These are phyloP conservation scores for Ctenopoma multispine DNA, from an alignment of 2,797 vertebrate species.

Conservation along the genomic window DNA sequence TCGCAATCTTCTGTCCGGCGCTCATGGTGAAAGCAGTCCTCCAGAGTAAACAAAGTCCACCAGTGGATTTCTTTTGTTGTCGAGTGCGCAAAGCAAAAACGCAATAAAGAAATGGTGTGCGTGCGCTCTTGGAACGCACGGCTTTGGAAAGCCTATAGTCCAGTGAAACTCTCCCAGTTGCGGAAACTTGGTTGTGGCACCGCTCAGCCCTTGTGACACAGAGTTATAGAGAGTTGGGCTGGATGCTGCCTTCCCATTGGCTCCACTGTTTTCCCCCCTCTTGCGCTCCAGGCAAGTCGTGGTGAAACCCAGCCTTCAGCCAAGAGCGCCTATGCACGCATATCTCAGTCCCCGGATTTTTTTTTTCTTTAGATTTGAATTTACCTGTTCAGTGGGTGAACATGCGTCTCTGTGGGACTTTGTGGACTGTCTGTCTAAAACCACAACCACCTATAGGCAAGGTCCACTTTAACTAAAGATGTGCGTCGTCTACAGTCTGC, in stretches of 20 bases:
- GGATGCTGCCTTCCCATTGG: conserved; percentile 92
- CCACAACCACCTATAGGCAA: neutral
- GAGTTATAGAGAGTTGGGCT: conserved; percentile 92
- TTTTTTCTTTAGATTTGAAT: conserved; percentile 51
- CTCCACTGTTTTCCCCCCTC: conserved; percentile 66
- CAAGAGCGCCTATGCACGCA: conserved; percentile 54
- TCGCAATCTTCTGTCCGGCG: conserved; percentile 92
- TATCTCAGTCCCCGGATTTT: conserved; percentile 33
- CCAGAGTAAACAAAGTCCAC: conserved; percentile 57
- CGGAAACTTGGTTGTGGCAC: conserved; percentile 81
- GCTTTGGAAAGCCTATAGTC: conserved; percentile 65
- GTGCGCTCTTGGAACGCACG: conserved; percentile 57
- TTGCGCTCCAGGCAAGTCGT: conserved; percentile 88
- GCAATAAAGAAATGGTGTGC: conserved; percentile 28
- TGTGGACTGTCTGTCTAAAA: neutral
- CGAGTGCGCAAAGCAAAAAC: conserved; percentile 31
- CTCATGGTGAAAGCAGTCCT: conserved; percentile 83
- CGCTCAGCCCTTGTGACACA: conserved; percentile 86
- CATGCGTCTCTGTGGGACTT: conserved; percentile 4
- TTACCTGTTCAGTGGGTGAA: conserved; percentile 52
- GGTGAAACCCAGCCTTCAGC: conserved; percentile 69
- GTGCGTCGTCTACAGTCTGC: conserved; percentile 7
- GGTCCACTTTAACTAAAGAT: neutral
- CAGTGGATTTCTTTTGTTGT: conserved; percentile 28
- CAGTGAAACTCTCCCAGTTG: conserved; percentile 72